phyloP scores from a whole-genome alignment of 1,140 invertebrate species.

The Aphelenchoides fujianensis region DNA sequence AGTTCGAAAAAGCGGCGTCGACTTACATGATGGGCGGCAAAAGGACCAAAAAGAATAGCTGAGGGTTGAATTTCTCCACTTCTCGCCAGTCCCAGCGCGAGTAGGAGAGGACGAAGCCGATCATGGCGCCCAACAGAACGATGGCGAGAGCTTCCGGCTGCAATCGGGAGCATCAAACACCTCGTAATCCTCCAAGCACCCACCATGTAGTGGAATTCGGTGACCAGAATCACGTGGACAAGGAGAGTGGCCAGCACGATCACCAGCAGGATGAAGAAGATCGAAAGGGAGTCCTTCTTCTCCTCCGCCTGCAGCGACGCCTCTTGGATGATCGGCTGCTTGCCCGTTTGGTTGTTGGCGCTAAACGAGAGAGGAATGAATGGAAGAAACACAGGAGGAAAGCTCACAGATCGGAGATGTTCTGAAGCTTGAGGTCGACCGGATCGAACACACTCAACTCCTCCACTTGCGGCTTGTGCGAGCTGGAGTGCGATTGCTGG shows the following conservation, averaged over 20 bases:
- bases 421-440: constrained; percentile 4
- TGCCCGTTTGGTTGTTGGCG: constrained; percentile 25
- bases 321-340: constrained; percentile 30
- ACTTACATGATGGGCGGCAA: constrained; percentile 96
- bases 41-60: constrained; percentile 97
- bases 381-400: neutral
- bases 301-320: constrained; percentile 42
- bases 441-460: neutral
- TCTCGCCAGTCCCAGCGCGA: constrained; percentile 55
- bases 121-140: constrained; percentile 72
- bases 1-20: constrained; percentile 67
- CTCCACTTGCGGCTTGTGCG: neutral
- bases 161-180: no score
- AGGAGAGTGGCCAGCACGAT: constrained; percentile 81
- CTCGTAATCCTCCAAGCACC: no score
- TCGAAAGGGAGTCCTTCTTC: constrained; percentile 50
- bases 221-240: constrained; percentile 88
- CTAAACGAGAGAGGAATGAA: constrained; percentile 9
- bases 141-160: constrained; percentile 97
- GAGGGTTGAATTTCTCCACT: constrained; percentile 68
- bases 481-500: neutral
- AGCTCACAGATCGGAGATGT: neutral
- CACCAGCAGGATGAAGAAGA: constrained; percentile 51
- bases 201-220: constrained; percentile 89
- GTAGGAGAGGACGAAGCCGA: constrained; percentile 51